Conservation (phyloP, 1,140 invertebrate species). For the Psilanteris sp. region DNA sequence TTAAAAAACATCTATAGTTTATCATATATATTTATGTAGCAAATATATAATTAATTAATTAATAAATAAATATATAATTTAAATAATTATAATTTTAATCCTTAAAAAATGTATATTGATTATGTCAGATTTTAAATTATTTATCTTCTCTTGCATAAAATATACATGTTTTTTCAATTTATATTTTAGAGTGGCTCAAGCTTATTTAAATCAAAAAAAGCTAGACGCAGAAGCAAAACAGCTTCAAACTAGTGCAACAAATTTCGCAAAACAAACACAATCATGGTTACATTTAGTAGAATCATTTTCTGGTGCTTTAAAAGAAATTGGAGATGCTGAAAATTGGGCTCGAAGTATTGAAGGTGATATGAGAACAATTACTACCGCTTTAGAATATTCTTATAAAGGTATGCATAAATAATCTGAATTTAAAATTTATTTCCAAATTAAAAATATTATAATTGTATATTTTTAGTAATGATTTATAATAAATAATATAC, state of each 20-base stretch:
- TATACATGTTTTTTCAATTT: no score
- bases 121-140: no score
- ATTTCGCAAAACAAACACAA: constrained; percentile 97
- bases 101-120: no score
- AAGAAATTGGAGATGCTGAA: constrained; percentile 99
- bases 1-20: no score
- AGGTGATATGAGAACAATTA: constrained; percentile 95
- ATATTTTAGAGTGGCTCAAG: constrained; percentile 91
- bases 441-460: neutral
- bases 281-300: constrained; percentile 97
- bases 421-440: no score
- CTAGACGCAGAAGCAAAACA: constrained; percentile 98
- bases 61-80: no score
- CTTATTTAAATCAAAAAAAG: constrained; percentile 98
- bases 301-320: constrained; percentile 96
- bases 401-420: constrained; percentile 88
- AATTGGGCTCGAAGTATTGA: constrained; percentile 99
- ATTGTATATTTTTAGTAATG: constrained; percentile 3
- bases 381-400: constrained; percentile 95
- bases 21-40: no score
- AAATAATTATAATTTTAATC: no score
- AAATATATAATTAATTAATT: no score
- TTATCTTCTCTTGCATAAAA: no score
- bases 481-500: neutral
- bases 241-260: constrained; percentile 94